Evolutionary conservation across 2,888 invertebrate genomes (phyloP), one percentile per base, ranked within the genome.

Genomic region (Pollenia labialis): DNA sequence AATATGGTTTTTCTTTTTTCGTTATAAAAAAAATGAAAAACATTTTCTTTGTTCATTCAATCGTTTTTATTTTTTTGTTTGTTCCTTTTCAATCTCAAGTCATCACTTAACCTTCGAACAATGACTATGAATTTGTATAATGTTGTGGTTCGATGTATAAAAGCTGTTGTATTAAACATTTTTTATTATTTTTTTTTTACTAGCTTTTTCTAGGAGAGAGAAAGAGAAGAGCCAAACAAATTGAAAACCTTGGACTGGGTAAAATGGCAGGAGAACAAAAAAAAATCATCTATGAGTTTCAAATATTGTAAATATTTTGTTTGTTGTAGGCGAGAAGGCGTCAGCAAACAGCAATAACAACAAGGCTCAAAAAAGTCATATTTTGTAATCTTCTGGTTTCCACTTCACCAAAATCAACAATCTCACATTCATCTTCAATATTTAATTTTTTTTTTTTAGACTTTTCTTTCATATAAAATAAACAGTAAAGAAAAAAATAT

Each of bases 311-410:
- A 86, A 76, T 76, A 76, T 80, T 77, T 66, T 56, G 72, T 46
- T 62, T 71, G 40, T 54, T 71, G 14, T 44, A 72, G 77, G 72
- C 83, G 66, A 58, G 46, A 72, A 56, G 66, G 48, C 58, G 10
- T 44, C 32, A 74, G 23, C 64, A 42, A 60, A 8, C 60, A 42
- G 4, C 46, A 52, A 64, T 10, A 62, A 16, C 40, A 62, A 64
- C 6, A 52, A n/a, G 23, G 42, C 12, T 9, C 32, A 81, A 83
- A 75, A 69, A 80, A 83, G 60, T 81, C 77, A 87, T 71, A 68
- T 87, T 71, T 81, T 85, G 81, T 85, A 85, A 84, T 87, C 87
- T 85, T 87, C 54, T 60, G 71, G 74, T 87, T 85, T 87, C 87
- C 87, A 85, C 87, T 85, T 85, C 87, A 87, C 77, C 84, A 81